Base-by-base conservation (phyloP, 2,888 invertebrate species). In the Calameuta pallipes region DNA sequence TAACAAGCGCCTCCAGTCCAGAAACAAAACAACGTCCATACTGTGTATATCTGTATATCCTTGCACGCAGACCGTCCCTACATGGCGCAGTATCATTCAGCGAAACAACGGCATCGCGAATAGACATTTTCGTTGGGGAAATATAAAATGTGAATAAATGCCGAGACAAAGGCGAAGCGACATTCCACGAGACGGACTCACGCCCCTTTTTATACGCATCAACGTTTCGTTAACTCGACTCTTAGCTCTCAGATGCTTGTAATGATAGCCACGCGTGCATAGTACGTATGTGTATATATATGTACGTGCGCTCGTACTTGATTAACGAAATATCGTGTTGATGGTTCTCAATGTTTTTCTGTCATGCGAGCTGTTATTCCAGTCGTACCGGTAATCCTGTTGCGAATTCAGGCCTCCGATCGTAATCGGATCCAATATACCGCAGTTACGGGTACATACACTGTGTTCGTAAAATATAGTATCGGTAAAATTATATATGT, bases 1-100 rank as follows among this genome's bases (percentile, higher is more conserved):
- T 84, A 86, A 87, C 85, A 83, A 87, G 85, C 83, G 79, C 80
- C 80, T 82, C 83, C 86, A 81, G 23, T 23, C 56, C 82, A 85
- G 82, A 78, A 81, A 82, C 31, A 33, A 71, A 71, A 71, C 71
- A 71, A 71, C 71, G 2, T 23, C 1, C 23, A 23, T 23, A 56
- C 56, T 23, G 15, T 56, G 37, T 30, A 34, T 75, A 70, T 78
- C 35, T 34, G 15, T 68, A n/a, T 74, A 75, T 69, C 12, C 35
- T 69, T 68, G 33, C 34, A 12, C 69, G 56, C 36, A 37, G 34
- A 71, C 68, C 75, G n/a, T 36, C 37, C 23, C 56, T 56, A 2
- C 56, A 23, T 56, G 56, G 56, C 56, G 23, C 23, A 23, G 56
- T 9, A 9, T 2, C 56, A 56, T 56, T 56, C 56, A 56, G 23